phyloP scores from a whole-genome alignment of 1,140 invertebrate species.

The Drepana arcuata region DNA sequence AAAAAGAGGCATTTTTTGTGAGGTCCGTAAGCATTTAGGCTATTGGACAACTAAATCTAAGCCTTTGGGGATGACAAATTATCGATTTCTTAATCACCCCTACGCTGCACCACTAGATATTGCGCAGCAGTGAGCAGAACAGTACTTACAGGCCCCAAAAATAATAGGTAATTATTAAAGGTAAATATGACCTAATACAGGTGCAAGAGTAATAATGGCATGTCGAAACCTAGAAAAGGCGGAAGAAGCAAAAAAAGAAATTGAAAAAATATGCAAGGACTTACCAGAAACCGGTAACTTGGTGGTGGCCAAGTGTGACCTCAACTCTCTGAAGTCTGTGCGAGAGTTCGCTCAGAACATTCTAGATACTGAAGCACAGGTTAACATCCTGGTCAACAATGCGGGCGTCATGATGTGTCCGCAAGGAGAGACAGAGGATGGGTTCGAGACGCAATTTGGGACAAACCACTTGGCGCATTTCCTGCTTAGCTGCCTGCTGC shows the following conservation, averaged over 20 bases:
- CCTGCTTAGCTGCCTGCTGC: constrained; percentile 84
- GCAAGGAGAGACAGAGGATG: constrained; percentile 79
- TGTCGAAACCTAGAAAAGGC: constrained; percentile 76
- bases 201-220: constrained; percentile 85
- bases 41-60: too few species aligned
- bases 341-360: constrained; percentile 79
- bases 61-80: too few species aligned
- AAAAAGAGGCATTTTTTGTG: too few species aligned
- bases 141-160: too few species aligned
- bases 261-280: constrained; percentile 56
- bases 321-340: constrained; percentile 81
- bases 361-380: constrained; percentile 72
- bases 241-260: constrained; percentile 64
- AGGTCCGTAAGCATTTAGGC: too few species aligned
- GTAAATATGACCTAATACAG: constrained; percentile 28
- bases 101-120: too few species aligned
- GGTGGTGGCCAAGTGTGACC: constrained; percentile 76
- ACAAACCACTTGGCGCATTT: constrained; percentile 89
- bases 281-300: constrained; percentile 72
- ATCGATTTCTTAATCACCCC: too few species aligned
- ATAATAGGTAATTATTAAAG: too few species aligned
- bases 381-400: constrained; percentile 87
- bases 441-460: constrained; percentile 87
- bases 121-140: too few species aligned
- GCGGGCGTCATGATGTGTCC: constrained; percentile 85